Conservation (phyloP, 2,888 invertebrate species). For the Pterostichus niger region DNA sequence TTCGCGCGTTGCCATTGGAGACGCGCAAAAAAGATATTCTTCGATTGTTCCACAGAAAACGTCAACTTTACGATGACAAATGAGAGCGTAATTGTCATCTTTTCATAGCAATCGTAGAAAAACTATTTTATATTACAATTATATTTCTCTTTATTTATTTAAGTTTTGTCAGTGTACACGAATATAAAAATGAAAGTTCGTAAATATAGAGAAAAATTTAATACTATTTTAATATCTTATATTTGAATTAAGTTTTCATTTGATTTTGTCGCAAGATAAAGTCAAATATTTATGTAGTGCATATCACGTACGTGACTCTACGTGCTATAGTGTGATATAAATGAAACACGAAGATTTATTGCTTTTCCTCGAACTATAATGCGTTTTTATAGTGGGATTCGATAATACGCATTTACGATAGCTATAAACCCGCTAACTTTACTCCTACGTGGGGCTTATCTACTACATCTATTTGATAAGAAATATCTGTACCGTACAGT, state of each 20-base stretch:
- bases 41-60: no score
- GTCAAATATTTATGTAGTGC: slow-evolving; percentile 28
- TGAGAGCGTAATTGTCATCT: no score
- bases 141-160: no score
- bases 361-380: slow-evolving; percentile 56
- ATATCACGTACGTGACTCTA: slow-evolving; percentile 17
- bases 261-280: neutral
- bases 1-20: no score
- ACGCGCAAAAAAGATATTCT: no score
- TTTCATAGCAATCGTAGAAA: no score
- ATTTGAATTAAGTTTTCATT: neutral
- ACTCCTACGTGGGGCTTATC: slow-evolving; percentile 40
- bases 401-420: slow-evolving; percentile 66
- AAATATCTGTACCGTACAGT: slow-evolving; percentile 58
- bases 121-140: no score
- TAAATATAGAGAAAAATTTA: no score
- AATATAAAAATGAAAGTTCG: no score
- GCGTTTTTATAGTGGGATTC: slow-evolving; percentile 64
- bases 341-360: slow-evolving; percentile 58
- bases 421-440: slow-evolving; percentile 56
- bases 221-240: no score
- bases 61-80: no score
- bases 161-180: no score
- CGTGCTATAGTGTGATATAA: slow-evolving; percentile 32
- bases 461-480: slow-evolving; percentile 63